Base-by-base conservation (phyloP, 2,888 invertebrate genomes). In the Seira sanloemensis region DNA sequence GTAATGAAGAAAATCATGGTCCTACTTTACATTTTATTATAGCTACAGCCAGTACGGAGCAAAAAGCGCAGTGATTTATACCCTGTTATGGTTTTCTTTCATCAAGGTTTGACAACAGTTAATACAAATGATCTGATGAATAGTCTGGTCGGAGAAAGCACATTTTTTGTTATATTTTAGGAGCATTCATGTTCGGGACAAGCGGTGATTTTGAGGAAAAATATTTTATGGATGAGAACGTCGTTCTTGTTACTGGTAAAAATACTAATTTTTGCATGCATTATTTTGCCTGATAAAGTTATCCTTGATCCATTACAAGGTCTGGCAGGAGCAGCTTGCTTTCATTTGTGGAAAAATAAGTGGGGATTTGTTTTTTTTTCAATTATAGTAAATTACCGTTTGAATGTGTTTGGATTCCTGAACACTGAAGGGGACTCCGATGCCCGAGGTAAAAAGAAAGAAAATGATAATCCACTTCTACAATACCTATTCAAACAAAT, bases 211-310 rank as follows among this genome's bases (percentile, higher is more conserved):
- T 88, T 69, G 85, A 87, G 19, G 88, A 84, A 12, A 87, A 85
- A 74, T 89, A 89, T 72, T 79, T 88, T n/a, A 89, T 89, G 88
- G 89, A 89, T 65, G 86, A 88, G 58, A 76, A 88, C 23, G 87
- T 89, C 2, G 83, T 89, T 5, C 73, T 89, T 0, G 88, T 89
- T 18, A 88, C 88, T 0, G 71, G 88, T 9, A n/a, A n/a, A n/a
- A n/a, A n/a, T n/a, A n/a, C n/a, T n/a, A n/a, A n/a, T n/a, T n/a
- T n/a, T n/a, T n/a, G n/a, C n/a, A n/a, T n/a, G n/a, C n/a, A n/a
- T n/a, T n/a, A n/a, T n/a, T n/a, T n/a, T n/a, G n/a, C n/a, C n/a
- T n/a, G n/a, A n/a, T n/a, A n/a, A n/a, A n/a, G n/a, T n/a, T n/a
- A n/a, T n/a, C n/a, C n/a, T n/a, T n/a, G 86, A 26, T 81, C 86